Evolutionary conservation across 2,113 vertebrate genomes (phyloP), one percentile per base, ranked within the genome.

Genomic region (Acrocephalus arundinaceus): DNA sequence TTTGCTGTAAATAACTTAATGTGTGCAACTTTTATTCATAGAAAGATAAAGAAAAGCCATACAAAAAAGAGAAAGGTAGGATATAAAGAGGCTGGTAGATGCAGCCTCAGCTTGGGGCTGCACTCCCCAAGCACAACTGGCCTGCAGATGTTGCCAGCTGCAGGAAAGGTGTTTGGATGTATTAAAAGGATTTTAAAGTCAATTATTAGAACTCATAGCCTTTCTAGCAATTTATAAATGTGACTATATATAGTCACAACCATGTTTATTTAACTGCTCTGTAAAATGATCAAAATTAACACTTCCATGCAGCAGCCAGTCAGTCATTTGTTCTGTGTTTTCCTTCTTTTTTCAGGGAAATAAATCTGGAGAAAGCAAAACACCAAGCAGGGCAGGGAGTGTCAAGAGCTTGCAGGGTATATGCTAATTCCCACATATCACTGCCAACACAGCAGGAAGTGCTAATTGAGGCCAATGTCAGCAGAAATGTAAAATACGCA

Each of bases 201-300:
- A 51, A 25, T 13, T 59, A 41, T 9, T 58, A 2, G 0, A 70
- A 46, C 5, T 39, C 4, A 2, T 3, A 13, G 9, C 12, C 25
- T 43, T 88, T 70, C 35, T 67, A 43, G 27, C 9, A 77, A 67
- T 37, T 12, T 48, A 13, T 58, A n/a, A 58, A 58, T 35, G 57
- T 24, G 57, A 35, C 14, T 58, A 58, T 24, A 23, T 23, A 23
- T 5, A 58, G 35, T 20, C 1, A 0, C 15, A 43, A 25, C 3
- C 3, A 5, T 58, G 9, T 74, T 59, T 51, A 66, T 62, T 88
- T 46, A n/a, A 62, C 27, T 87, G 28, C 18, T n/a, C 35, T 31
- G 11, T 31, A 74, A 78, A 91, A 27, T 7, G 0, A 74, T 11
- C 7, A 62, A 17, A 89, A 72, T 63, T 25, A 45, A 82, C 51